Percentiles rank a stretch among this genome's conserved stretches.
These are phyloP conservation scores for Recurvirostra avosetta DNA, from an alignment of 2,113 vertebrate species.

Conservation along the genomic window DNA sequence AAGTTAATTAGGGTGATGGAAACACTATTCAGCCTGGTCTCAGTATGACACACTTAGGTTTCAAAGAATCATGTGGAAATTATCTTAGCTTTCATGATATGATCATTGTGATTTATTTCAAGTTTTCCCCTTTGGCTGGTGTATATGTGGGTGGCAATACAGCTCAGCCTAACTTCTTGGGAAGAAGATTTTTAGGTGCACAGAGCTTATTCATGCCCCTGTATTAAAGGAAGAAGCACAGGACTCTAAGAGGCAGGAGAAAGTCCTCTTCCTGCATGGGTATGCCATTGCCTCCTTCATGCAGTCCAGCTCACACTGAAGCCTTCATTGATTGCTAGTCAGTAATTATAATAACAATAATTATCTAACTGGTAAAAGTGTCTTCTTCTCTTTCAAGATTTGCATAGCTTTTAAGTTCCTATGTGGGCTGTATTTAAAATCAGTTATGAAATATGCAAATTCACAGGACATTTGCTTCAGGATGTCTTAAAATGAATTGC, in stretches of 20 bases:
- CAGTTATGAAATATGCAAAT: slow-evolving; percentile 33
- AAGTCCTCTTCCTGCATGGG: neutral
- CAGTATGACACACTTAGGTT: neutral
- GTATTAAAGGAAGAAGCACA: neutral
- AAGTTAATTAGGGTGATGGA: slow-evolving; percentile 61
- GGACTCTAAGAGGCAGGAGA: neutral
- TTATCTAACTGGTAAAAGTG: slow-evolving; percentile 24
- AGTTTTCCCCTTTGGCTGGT: neutral
- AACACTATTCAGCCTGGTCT: slow-evolving; percentile 36
- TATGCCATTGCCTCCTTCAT: neutral
- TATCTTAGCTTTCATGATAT: neutral
- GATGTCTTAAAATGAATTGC: neutral
- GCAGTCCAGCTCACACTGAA: neutral
- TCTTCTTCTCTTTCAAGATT: neutral
- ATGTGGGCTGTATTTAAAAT: slow-evolving; percentile 33
- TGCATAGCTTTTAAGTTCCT: slow-evolving; percentile 2
- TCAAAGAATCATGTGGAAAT: slow-evolving; percentile 7
- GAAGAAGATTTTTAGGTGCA: neutral
- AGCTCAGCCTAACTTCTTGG: neutral
- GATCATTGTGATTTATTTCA: neutral
- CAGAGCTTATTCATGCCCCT: neutral
- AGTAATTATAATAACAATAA: slow-evolving; percentile 29
- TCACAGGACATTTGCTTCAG: neutral
- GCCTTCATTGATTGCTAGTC: neutral
- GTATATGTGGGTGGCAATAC: neutral